Base-by-base conservation (phyloP, 2,888 invertebrate genomes). In the Rhimphoctona megacephalus region DNA sequence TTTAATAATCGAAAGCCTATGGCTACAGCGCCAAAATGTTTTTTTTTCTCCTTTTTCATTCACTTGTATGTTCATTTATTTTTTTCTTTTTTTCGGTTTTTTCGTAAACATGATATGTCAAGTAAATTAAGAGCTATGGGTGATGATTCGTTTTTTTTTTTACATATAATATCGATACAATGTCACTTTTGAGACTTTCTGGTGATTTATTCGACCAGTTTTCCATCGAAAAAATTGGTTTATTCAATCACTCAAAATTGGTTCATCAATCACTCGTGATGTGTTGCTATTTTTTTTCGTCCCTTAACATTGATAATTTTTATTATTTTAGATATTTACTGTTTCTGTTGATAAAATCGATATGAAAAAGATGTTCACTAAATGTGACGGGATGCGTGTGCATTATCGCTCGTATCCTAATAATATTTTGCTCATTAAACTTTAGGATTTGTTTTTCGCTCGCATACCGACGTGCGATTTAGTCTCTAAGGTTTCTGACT, bases 101-200 rank as follows among this genome's bases (percentile, higher is more conserved):
- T 81, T 89, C 85, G 87, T 89, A 89, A 91, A 88, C 89, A 89
- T 92, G 92, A 92, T 92, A 92, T 92, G 92, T 92, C 86, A 86
- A 90, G 87, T 90, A 91, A 91, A 91, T 88, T 91, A 90, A 90
- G 74, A 83, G 69, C 86, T 81, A 86, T 66, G 54, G 70, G 86
- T 73, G 86, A 89, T 83, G 86, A 88, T 88, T 76, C 87, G 81
- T 57, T 88, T 89, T 46, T 17, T 17, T 43, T n/a, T 39, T 73
- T 43, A 73, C 61, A 80, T 61, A 14, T 72, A 66, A 36, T 66
- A 74, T 64, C 64, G 80, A 76, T 77, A 43, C 64, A 85, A 70
- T 66, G 46, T 49, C 70, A 70, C 69, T 64, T n/a, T 61, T 70
- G 33, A n/a, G 19, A 70, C 49, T 46, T 30, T 30, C 33, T 30